Base-by-base conservation (phyloP, 1,140 invertebrate genomes). In the Drosophila takahashii region DNA sequence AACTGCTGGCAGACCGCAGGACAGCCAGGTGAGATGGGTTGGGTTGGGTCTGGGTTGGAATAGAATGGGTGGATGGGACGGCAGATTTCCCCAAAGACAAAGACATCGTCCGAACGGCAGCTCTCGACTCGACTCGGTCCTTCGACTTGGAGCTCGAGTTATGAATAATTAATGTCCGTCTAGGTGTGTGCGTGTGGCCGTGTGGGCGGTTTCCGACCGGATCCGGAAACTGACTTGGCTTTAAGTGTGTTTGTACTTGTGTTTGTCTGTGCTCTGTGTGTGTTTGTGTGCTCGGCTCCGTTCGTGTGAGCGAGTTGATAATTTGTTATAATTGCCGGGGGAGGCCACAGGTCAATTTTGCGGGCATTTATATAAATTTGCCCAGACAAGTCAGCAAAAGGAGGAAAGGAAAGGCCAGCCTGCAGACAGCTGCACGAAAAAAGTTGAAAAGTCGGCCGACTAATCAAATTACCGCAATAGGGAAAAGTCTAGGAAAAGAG, bases 271-370 rank as follows among this genome's bases (percentile, higher is more conserved):
- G 15, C 13, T 48, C 10, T 32, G 13, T 36, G 42, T 9, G 39
- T 47, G 41, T 39, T 52, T 34, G 39, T 39, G 36, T 16, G 36
- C 29, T 18, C 53, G 57, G 37, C 47, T 56, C 44, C 36, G 59
- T 87, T 70, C 83, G 83, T 89, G 83, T 87, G 83, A 87, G 83
- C 62, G 59, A 87, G 84, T 87, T 87, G 83, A 87, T 87, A 87
- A 87, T 87, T 87, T 87, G 83, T 89, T 89, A 87, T 87, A 87
- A 87, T 87, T 87, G 83, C 83, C 75, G 76, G 66, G 83, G 84
- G 79, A 83, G 58, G 79, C 84, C 83, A 77, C 79, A 87, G 83
- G 84, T 87, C 83, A 87, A 87, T 87, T 87, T 89, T 89, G 84
- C 79, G 84, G 83, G 76, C 84, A 89, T 87, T 87, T 89, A 73